phyloP scores from a whole-genome alignment of 1,140 invertebrate genomes.

The Drosophila pruinosa region DNA sequence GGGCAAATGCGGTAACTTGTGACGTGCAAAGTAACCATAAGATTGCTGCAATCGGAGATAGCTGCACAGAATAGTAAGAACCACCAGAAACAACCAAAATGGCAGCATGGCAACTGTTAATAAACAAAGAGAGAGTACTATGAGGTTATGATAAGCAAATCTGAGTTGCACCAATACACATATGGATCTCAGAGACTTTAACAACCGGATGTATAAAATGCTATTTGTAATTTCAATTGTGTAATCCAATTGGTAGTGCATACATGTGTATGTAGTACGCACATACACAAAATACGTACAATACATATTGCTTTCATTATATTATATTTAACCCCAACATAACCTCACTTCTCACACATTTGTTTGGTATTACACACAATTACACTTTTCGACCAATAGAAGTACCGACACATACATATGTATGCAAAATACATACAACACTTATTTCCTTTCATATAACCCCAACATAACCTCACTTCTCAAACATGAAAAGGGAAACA shows the following conservation, averaged over 20 bases:
- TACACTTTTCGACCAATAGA: not conserved
- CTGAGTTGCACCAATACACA: too few relatives aligned
- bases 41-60: slow-evolving; percentile 37
- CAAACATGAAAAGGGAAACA: not conserved
- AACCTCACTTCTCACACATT: not conserved
- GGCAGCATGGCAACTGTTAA: slow-evolving; percentile 4
- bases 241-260: too few relatives aligned
- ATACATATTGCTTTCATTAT: too few relatives aligned
- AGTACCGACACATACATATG: too few relatives aligned
- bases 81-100: slow-evolving; percentile 20
- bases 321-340: not conserved
- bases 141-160: too few relatives aligned
- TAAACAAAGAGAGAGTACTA: not conserved
- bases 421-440: not conserved
- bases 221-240: too few relatives aligned
- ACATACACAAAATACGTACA: too few relatives aligned
- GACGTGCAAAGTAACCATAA: slow-evolving; percentile 57
- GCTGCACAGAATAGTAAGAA: slow-evolving; percentile 2
- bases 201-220: too few relatives aligned
- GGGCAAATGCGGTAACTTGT: slow-evolving; percentile 49
- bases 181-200: too few relatives aligned
- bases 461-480: not conserved
- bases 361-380: not conserved
- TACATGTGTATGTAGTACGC: too few relatives aligned
- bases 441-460: not conserved